These are phyloP conservation scores for Therioaphis trifolii DNA, from an alignment of 2,888 invertebrate species.

Conservation along the genomic window DNA sequence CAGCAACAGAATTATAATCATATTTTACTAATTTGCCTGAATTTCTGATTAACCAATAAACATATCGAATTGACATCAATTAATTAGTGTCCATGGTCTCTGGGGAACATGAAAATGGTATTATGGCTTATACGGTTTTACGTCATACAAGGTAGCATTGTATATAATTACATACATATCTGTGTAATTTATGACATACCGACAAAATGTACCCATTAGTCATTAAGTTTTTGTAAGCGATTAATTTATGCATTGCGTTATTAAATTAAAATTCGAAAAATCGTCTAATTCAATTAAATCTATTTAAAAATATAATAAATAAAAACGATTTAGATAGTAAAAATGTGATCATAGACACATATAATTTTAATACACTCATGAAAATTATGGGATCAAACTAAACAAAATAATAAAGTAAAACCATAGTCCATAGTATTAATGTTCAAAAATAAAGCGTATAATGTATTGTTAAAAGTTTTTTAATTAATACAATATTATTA, in stretches of 20 bases:
- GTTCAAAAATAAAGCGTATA: too few species aligned
- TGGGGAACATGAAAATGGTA: not conserved
- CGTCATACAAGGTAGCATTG: not conserved
- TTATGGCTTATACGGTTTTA: not conserved
- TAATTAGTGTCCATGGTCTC: not conserved
- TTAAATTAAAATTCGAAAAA: not conserved
- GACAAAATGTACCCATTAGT: not conserved
- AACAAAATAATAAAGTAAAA: too few species aligned
- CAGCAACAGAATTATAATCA: not conserved
- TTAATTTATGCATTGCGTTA: not conserved
- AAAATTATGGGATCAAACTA: too few species aligned
- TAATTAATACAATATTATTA: too few species aligned
- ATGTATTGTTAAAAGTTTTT: too few species aligned
- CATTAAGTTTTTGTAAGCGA: not conserved
- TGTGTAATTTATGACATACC: not conserved
- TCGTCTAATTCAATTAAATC: not conserved
- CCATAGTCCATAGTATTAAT: too few species aligned
- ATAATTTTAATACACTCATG: too few species aligned
- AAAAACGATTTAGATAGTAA: too few species aligned
- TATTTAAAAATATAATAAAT: too few species aligned
- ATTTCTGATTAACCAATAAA: not conserved
- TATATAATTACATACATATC: not conserved
- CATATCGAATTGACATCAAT: conserved; percentile 2
- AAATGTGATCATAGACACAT: too few species aligned
- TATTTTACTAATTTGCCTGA: not conserved